A percentile compares a stretch with the other conserved stretches of the same genome.
These are phyloP conservation scores for Eonycteris spelaea DNA, from an alignment of 2,113 vertebrate genomes.

Conservation along the genomic window DNA sequence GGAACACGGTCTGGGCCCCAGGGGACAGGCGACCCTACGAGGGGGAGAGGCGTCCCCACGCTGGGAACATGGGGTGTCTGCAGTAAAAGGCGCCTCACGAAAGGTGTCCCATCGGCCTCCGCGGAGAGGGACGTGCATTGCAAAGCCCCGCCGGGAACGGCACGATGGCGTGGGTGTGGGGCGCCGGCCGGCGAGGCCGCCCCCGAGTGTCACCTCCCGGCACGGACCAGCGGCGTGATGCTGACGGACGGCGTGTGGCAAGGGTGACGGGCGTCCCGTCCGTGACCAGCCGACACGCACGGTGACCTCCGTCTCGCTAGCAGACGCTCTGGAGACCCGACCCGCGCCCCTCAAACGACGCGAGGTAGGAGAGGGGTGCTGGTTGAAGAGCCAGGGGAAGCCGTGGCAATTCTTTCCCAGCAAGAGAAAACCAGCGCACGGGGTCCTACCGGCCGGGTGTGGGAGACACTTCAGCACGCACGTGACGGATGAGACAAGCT, in stretches of 20 bases:
- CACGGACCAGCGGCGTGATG: no score
- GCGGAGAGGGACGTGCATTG: accelerated
- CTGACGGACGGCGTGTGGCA: accelerated
- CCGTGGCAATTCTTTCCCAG: no score
- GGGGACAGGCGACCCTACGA: background rate
- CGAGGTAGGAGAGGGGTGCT: no score
- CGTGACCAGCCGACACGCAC: accelerated
- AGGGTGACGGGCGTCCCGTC: no score
- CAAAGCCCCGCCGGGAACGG: accelerated
- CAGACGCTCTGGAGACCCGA: accelerated
- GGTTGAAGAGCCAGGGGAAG: background rate
- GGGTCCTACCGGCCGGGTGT: no score
- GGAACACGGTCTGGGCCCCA: background rate
- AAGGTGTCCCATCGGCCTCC: background rate
- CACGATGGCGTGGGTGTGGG: accelerated
- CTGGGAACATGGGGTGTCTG: background rate
- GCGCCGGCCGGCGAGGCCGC: background rate
- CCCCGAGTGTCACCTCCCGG: no score
- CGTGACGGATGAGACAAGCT: no score
- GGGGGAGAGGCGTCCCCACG: accelerated
- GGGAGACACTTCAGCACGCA: no score
- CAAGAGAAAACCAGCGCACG: no score
- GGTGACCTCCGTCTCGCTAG: accelerated
- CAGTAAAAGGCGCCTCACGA: background rate
- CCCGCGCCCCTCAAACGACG: no score